Base-by-base conservation (phyloP, 2,113 vertebrate genomes). In the Oryzias melastigma region DNA sequence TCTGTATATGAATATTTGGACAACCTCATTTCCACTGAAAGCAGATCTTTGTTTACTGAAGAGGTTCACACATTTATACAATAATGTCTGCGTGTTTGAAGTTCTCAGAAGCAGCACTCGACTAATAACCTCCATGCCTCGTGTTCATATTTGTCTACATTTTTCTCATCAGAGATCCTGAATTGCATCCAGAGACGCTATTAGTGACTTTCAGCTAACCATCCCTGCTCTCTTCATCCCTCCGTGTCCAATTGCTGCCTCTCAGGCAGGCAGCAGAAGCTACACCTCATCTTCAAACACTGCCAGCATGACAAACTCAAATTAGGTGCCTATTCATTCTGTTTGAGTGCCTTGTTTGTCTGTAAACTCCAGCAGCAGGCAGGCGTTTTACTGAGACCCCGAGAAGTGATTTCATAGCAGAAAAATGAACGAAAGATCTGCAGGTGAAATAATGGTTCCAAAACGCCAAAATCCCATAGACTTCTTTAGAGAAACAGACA, bases 371-470 rank as follows among this genome's bases (percentile, higher is more conserved):
- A 75, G 73, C 71, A 88, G 76, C 86, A 75, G 60, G 41, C 61
- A 78, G 62, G 87, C 85, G 83, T 85, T 84, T 85, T 70, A 73
- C 64, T 81, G 87, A 87, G 84, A 87, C 78, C 75, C 83, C 73
- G 81, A 81, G 51, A 85, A 83, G 78, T 81, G 77, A 88, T 89
- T 84, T 82, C 72, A 84, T 79, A 75, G 76, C 40, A 20, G 58
- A 71, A 63, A 50, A 76, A 71, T 72, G 73, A 55, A 52, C 63
- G 44, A 18, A 42, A 22, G 70, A 58, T 53, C 58, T 4, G 14
- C 47, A 41, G 65, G 62, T 54, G 50, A 77, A 84, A 83, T 73
- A 42, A 54, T 48, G 5, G 22, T 22, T 22, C 22, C 22, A 22
- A 22, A 22, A 22, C 2, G 22, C 22, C 22, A 22, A 22, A 22